Evolutionary conservation across 2,113 vertebrate species (phyloP), one percentile per base, ranked within the genome.

Genomic region (Phocoena phocoena): DNA sequence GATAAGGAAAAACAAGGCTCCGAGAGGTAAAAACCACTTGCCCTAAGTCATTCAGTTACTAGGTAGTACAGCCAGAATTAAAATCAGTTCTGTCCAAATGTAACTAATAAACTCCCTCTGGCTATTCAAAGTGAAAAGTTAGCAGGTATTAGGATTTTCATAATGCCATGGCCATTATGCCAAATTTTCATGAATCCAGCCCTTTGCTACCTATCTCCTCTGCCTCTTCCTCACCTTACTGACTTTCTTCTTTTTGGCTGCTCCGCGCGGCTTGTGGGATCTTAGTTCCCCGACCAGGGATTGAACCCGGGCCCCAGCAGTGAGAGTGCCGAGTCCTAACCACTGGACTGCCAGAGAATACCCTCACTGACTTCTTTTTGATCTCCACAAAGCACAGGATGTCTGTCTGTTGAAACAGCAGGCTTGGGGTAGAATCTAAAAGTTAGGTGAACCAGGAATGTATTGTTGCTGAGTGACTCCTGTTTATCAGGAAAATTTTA

Each of bases 71-170:
- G 73, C 83, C 36, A 50, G 60, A 85, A 62, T 60, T 62, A 89
- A 96, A 94, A 74, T 53, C 28, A 58, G 3, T 6, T 90, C 28
- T 88, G 33, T 79, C 53, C 70, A 79, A 85, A n/a, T 47, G 31
- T 73, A 83, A 31, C 62, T 95, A 79, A 36, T 84, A 88, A 90
- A 81, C 50, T 88, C 2, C 55, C 21, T 81, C 33, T 94, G 33
- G 88, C 58, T 92, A 62, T 73, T 93, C 83, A 90, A 93, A 81
- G 33, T 80, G 18, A 95, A 94, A 50, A 58, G 58, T 80, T 94
- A 76, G 74, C 62, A 83, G 23, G 14, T 58, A 50, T 83, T 44
- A 83, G 58, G 55, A 55, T 83, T 96, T 93, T 94, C 63, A 87
- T 70, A 88, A 91, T 90, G 26, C 10, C 23, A 28, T 83, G n/a